A percentile compares a stretch with the other conserved stretches of the same genome.
Evolutionary conservation across 2,888 invertebrate genomes (phyloP).

Genomic region (Seira musarum): DNA sequence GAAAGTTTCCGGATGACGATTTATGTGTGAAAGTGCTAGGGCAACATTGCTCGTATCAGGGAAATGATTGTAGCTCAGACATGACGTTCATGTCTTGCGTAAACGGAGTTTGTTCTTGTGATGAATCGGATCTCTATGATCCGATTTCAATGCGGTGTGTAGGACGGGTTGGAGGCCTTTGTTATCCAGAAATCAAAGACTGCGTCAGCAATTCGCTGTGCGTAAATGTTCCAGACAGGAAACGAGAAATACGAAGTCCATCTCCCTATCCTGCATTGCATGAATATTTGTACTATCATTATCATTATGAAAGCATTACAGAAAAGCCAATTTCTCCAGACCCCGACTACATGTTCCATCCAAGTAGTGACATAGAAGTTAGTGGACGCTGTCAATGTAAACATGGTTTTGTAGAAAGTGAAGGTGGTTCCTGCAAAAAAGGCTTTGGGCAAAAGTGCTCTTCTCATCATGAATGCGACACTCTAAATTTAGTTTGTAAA

Average conservation of each 20-base stretch:
- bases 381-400: constrained; percentile 40
- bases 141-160: constrained; percentile 20
- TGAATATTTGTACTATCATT: no score
- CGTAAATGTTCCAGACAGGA: constrained; percentile 25
- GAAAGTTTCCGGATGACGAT: constrained; percentile 23
- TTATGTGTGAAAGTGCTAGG: constrained; percentile 42
- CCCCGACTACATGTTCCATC: constrained; percentile 21
- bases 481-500: constrained; percentile 40
- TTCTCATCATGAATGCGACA: constrained; percentile 39
- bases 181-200: constrained; percentile 45
- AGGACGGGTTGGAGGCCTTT: constrained; percentile 42
- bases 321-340: no score
- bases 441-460: constrained; percentile 35
- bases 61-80: constrained; percentile 39
- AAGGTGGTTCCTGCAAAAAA: constrained; percentile 29
- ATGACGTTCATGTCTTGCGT: constrained; percentile 38
- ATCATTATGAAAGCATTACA: no score
- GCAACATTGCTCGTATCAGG: constrained; percentile 26
- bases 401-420: constrained; percentile 35
- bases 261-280: not conserved
- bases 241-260: not conserved
- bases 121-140: constrained; percentile 49
- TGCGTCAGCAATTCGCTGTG: constrained; percentile 38
- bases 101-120: constrained; percentile 48
- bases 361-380: constrained; percentile 38